Evolutionary conservation across 2,888 invertebrate species (phyloP).

Genomic region (Hirtodrosophila histrioides): DNA sequence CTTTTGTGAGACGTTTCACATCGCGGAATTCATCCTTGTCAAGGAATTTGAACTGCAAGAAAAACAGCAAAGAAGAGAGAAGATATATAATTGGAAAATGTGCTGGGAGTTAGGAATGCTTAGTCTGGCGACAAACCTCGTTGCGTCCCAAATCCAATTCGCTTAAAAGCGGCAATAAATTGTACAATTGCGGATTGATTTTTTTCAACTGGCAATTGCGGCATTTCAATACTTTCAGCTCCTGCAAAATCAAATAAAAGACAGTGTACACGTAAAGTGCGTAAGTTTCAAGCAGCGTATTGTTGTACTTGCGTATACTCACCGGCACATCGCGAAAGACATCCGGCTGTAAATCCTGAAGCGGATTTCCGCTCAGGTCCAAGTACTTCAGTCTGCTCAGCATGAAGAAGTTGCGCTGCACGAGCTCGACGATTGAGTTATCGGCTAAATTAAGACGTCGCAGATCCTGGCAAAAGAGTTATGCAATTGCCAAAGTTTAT

Average conservation of each 20-base stretch:
- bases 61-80: conserved; percentile 22
- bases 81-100: conserved; percentile 63
- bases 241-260: conserved; percentile 84
- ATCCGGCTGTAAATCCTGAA: conserved; percentile 90
- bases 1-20: conserved; percentile 87
- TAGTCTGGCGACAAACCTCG: conserved; percentile 82
- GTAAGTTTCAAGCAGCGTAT: conserved; percentile 19
- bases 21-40: conserved; percentile 90
- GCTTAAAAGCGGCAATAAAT: conserved; percentile 89
- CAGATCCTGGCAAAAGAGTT: conserved; percentile 85
- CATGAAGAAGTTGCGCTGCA: conserved; percentile 90
- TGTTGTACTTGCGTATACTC: conserved; percentile 76
- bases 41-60: conserved; percentile 88
- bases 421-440: conserved; percentile 88
- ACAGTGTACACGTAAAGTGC: conserved; percentile 13
- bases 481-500: conserved; percentile 54
- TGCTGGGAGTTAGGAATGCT: conserved; percentile 8
- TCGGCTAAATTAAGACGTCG: conserved; percentile 88
- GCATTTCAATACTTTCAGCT: conserved; percentile 89
- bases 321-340: conserved; percentile 90
- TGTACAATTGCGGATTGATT: conserved; percentile 92
- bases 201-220: conserved; percentile 89
- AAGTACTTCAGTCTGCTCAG: conserved; percentile 89
- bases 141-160: conserved; percentile 92
- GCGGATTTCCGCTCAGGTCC: conserved; percentile 90